Percentiles rank a stretch among this genome's conserved stretches.
Evolutionary conservation across 2,797 vertebrate species (phyloP).

Genomic region (Macropus fuliginosus): DNA sequence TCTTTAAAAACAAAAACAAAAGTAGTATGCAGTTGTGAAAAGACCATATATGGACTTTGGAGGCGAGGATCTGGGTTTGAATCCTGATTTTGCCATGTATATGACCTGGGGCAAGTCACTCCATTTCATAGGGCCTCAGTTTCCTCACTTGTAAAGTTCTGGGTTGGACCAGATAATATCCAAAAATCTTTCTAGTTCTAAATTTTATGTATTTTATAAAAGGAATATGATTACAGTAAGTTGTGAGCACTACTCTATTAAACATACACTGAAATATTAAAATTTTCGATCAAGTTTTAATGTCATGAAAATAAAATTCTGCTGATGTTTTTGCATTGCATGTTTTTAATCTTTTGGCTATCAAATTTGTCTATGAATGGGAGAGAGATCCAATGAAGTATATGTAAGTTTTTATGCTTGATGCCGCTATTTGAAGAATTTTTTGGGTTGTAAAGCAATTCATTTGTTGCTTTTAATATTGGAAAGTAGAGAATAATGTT

Average conservation of each 20-base stretch:
- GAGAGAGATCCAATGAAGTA: background rate
- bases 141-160: background rate
- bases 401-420: background rate
- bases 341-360: background rate
- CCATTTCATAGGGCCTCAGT: background rate
- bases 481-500: background rate
- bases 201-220: background rate
- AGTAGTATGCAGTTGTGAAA: background rate
- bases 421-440: background rate
- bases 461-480: background rate
- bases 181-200: background rate
- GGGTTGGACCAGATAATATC: background rate
- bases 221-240: background rate
- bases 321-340: background rate
- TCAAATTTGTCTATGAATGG: background rate
- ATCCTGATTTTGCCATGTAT: background rate
- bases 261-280: background rate
- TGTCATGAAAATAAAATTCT: background rate
- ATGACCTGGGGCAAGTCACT: background rate
- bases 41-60: background rate
- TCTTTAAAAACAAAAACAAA: background rate
- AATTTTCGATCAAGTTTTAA: background rate
- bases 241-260: background rate
- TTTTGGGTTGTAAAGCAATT: background rate
- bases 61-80: background rate